A percentile compares a stretch with the other conserved stretches of the same genome.
Evolutionary conservation across 1,140 invertebrate species (phyloP).

Genomic region (Choristoneura fumiferana): DNA sequence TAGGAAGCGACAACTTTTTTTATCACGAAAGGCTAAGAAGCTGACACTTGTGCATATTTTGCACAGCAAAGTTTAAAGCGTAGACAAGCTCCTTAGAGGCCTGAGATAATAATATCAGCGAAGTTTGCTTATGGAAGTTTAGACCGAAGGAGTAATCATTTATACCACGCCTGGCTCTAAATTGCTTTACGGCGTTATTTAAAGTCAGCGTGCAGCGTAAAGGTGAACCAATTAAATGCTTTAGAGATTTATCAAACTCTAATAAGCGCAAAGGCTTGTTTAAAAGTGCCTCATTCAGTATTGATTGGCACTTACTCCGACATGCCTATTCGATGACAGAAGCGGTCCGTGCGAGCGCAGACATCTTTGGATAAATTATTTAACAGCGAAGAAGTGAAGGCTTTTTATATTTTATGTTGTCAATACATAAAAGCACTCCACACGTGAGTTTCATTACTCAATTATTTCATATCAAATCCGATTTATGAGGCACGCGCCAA

Average conservation of each 20-base stretch:
- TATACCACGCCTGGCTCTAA: not conserved
- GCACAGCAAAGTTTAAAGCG: not conserved
- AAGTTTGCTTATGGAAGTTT: not conserved
- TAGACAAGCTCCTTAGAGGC: not conserved
- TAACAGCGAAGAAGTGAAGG: constrained; percentile 36
- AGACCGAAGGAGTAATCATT: not conserved
- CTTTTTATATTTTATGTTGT: constrained; percentile 45
- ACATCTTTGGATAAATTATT: constrained; percentile 53
- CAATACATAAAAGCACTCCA: constrained; percentile 41
- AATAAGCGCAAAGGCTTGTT: too few species aligned
- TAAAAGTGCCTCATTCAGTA: too few species aligned
- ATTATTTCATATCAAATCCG: constrained; percentile 43
- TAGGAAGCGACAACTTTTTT: constrained; percentile 2
- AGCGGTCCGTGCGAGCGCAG: constrained; percentile 39
- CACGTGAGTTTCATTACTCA: constrained; percentile 40
- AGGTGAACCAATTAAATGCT: too few species aligned
- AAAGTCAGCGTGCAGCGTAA: too few species aligned
- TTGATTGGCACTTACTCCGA: not conserved
- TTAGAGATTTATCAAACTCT: too few species aligned
- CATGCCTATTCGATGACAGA: not conserved
- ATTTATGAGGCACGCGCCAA: constrained; percentile 35
- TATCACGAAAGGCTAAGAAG: constrained; percentile 1
- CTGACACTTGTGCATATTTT: not conserved
- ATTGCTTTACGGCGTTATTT: too few species aligned
- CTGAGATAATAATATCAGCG: not conserved